Base-by-base conservation (phyloP, 2,797 vertebrate species). In the Harpagifer antarcticus region DNA sequence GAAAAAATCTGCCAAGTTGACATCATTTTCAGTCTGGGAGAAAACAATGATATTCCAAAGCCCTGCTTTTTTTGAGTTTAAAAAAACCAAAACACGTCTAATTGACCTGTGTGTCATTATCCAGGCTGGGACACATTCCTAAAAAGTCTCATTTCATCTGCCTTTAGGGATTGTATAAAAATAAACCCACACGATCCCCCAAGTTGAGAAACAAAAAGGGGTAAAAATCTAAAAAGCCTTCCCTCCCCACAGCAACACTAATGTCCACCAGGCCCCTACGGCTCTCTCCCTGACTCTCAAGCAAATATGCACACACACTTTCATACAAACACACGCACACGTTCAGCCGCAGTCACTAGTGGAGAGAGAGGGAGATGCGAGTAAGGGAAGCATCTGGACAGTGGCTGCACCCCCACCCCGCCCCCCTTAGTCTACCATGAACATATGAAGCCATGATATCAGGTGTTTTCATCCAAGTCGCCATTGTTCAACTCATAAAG, bases 391-490 rank as follows among this genome's bases (percentile, higher is more conserved):
- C 57, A 74, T 88, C 83, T 76, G 85, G 85, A 86, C 83, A 86
- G 86, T 78, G 85, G 89, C 81, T 85, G 88, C 65, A 58, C 81
- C 79, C 90, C 86, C 84, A 40, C 86, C 91, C 90, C 70, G 50
- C 88, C 88, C 84, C 31, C 82, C 86, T 88, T 72, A 83, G 69
- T 85, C 90, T 90, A 88, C 88, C 89, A 89, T 92, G 91, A 93
- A 94, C 88, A 91, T 92, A 93, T 91, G 88, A 94, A 93, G 90
- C 88, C 90, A 86, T 84, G 92, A 94, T 89, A 88, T 91, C 93
- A 89, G 91, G 80, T 90, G 84, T 91, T 90, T 86, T 85, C 87
- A 86, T 91, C 89, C 86, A 88, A 81, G 88, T 89, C 43, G 83
- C 90, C 90, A 90, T 88, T 91, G 91, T 93, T 94, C 90, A 91